Evolutionary conservation across 2,888 invertebrate species (phyloP), one percentile per base, ranked within the genome.

Genomic region (Lathronympha strigana): DNA sequence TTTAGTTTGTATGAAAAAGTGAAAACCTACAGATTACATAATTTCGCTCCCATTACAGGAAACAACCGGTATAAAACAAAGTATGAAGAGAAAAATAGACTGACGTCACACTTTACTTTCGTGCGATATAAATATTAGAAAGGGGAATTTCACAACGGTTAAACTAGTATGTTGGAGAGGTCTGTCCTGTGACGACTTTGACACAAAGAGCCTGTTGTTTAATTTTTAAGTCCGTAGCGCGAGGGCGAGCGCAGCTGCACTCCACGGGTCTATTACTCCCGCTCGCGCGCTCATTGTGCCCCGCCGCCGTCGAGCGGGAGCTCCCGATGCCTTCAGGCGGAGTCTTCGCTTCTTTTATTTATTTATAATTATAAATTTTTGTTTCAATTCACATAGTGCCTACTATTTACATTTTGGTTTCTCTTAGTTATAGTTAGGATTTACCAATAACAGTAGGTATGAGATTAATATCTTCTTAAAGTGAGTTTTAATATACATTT

Each of bases 201-300:
- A 61, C 54, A 66, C 66, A 66, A 66, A 47, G 47, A 38, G 31
- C 38, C 66, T 54, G 61, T 66, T 66, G 66, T 66, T 66, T 54
- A 66, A 61, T 66, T 66, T 66, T 66, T 61, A 66, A 61, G 25
- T 61, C 47, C 47, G 47, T 23, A 58, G 63, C 25, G 60, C 53
- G 64, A 36, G 40, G 33, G n/a, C 50, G 51, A 43, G 45, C n/a
- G n/a, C 54, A 40, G 66, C 66, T 66, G 61, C 66, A 64, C 38
- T 54, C 21, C 31, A 40, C 36, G 53, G 45, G 38, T 60, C 53
- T 15, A 63, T 63, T 55, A 63, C 54, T 63, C 28, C 43, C 54
- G 11, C 23, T 17, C 43, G 38, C n/a, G 33, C 60, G 49, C 8
- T 40, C 28, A 55, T 28, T 55, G 55, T 55, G 13, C 28, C 21